Evolutionary conservation across 2,888 invertebrate species (phyloP).

Genomic region (Elysia crispata): DNA sequence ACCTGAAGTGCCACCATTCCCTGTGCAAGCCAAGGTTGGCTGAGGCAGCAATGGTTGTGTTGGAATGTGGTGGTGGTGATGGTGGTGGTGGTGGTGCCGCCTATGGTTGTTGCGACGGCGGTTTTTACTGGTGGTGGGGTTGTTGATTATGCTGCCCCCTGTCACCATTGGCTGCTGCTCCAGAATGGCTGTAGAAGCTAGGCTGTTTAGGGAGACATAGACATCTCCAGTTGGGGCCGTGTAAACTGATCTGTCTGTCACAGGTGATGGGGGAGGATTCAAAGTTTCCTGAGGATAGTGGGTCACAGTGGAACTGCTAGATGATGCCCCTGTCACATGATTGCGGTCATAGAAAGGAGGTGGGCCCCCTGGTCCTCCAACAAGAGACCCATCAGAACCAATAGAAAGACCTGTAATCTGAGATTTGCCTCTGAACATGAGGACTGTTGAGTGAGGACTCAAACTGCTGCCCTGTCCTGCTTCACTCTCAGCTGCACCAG

Average conservation of each 20-base stretch:
- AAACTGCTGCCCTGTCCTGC: constrained; percentile 28
- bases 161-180: constrained; percentile 34
- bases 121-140: constrained; percentile 53
- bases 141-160: constrained; percentile 1
- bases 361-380: constrained; percentile 53
- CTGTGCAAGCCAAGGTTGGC: no score
- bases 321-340: constrained; percentile 85
- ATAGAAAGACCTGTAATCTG: constrained; percentile 65
- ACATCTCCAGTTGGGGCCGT: constrained; percentile 57
- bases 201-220: constrained; percentile 71
- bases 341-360: constrained; percentile 80
- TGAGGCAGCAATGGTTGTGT: no score
- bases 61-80: constrained; percentile 58
- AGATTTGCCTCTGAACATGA: constrained; percentile 64
- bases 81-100: constrained; percentile 82
- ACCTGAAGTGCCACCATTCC: no score
- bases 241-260: constrained; percentile 79
- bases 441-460: constrained; percentile 63
- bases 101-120: constrained; percentile 85
- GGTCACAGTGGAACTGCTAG: constrained; percentile 83
- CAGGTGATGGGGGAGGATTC: constrained; percentile 94
- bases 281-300: constrained; percentile 86
- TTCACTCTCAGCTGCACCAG: constrained; percentile 33
- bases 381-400: constrained; percentile 52
- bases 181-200: constrained; percentile 58